Percentiles rank a stretch among this genome's conserved stretches.
These are phyloP conservation scores for Drosophila conformis DNA, from an alignment of 2,888 invertebrate species.

Conservation along the genomic window DNA sequence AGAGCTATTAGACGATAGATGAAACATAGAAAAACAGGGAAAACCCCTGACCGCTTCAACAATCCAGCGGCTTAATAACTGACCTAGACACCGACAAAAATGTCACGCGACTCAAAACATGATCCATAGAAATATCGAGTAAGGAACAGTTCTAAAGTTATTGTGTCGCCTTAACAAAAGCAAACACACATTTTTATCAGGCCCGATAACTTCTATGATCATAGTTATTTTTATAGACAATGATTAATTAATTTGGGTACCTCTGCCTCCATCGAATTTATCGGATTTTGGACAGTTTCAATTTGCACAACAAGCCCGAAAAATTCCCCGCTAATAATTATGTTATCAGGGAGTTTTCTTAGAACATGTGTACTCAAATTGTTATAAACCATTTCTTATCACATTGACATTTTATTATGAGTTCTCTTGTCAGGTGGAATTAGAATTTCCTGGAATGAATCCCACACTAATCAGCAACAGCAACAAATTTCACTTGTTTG, in stretches of 20 bases:
- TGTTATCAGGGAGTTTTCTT: constrained; percentile 25
- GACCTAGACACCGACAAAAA: constrained; percentile 26
- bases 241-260: constrained; percentile 6
- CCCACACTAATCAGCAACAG: not conserved
- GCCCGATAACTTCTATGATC: not conserved
- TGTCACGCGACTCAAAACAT: not conserved
- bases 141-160: rapidly evolving
- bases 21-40: not conserved
- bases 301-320: not conserved
- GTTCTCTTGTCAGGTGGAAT: not conserved
- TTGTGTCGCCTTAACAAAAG: not conserved
- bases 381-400: not conserved
- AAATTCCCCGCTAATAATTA: not conserved
- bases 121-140: not conserved
- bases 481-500: not conserved
- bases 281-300: constrained; percentile 8
- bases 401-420: constrained; percentile 8
- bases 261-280: not conserved
- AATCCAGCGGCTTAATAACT: constrained; percentile 10
- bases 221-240: not conserved
- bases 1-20: not conserved
- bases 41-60: not conserved
- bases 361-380: constrained; percentile 4
- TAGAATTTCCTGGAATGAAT: not conserved
- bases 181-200: not conserved